Conservation (phyloP, 2,888 invertebrate genomes). For the Eristalis tenax region DNA sequence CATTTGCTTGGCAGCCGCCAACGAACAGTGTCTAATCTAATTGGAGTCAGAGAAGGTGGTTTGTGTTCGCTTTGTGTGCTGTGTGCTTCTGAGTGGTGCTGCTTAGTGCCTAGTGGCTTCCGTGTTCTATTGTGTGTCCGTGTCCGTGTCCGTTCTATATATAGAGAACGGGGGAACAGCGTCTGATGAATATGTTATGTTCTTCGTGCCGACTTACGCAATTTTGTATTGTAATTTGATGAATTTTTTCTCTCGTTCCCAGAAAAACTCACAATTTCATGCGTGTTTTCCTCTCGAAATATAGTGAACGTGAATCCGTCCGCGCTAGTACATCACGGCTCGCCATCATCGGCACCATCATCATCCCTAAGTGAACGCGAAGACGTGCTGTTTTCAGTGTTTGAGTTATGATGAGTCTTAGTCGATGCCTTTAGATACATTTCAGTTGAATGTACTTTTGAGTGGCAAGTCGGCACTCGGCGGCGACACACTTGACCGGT, state of each 20-base stretch:
- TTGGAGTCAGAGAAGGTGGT: constrained; percentile 66
- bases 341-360: too few relatives aligned
- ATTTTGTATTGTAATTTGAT: constrained; percentile 50
- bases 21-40: constrained; percentile 55
- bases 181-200: constrained; percentile 19
- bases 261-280: background rate
- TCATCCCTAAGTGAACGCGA: background rate
- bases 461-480: constrained; percentile 41
- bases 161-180: constrained; percentile 26
- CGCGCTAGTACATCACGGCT: background rate
- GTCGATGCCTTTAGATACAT: background rate
- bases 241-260: constrained; percentile 15
- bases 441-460: constrained; percentile 42
- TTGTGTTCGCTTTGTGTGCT: constrained; percentile 4
- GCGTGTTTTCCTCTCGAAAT: constrained; percentile 1
- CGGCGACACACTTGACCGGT: constrained; percentile 34
- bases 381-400: constrained; percentile 14
- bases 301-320: background rate
- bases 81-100: background rate
- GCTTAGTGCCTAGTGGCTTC: constrained; percentile 38
- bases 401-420: background rate
- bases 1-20: constrained; percentile 22
- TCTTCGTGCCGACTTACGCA: constrained; percentile 48
- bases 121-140: constrained; percentile 39
- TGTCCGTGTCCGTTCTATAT: constrained; percentile 44